Conservation (phyloP, 2,797 vertebrate genomes). For the Catamblyrhynchus diadema region DNA sequence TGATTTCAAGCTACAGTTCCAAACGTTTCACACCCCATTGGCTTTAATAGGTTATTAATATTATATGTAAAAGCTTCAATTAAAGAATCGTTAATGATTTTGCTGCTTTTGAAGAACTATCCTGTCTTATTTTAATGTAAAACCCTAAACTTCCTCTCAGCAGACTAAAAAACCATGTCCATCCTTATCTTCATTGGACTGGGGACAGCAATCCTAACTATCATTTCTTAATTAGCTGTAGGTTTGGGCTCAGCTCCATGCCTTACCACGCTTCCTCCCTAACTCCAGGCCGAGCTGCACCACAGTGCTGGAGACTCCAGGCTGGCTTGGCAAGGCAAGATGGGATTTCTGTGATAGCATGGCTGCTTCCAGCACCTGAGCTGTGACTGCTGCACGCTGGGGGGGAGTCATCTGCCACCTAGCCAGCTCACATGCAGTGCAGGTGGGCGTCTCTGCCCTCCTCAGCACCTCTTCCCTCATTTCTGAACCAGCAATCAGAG, state of each 20-base stretch:
- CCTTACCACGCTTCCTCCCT: not conserved
- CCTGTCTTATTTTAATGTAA: not conserved
- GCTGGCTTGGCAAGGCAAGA: not conserved
- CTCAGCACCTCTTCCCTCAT: not conserved
- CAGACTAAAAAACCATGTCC: not conserved
- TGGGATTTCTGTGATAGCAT: accelerated
- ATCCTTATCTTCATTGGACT: not conserved
- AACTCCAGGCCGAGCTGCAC: not conserved
- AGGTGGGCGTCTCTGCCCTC: not conserved
- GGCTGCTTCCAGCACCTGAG: not conserved
- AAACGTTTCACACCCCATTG: not conserved
- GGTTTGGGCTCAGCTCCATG: not conserved
- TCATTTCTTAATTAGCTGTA: not conserved
- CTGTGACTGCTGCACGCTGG: not conserved
- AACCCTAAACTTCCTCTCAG: not conserved
- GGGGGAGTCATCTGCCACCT: not conserved
- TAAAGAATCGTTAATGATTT: not conserved
- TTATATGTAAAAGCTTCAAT: not conserved
- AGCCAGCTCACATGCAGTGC: not conserved
- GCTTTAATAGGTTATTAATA: not conserved
- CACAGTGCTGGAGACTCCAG: not conserved
- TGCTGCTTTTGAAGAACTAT: not conserved
- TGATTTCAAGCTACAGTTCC: not conserved
- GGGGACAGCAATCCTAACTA: not conserved
- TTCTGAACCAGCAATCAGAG: not conserved